A percentile compares a stretch with the other conserved stretches of the same genome.
Evolutionary conservation across 2,888 invertebrate genomes (phyloP).

Genomic region (Apamea crenata): DNA sequence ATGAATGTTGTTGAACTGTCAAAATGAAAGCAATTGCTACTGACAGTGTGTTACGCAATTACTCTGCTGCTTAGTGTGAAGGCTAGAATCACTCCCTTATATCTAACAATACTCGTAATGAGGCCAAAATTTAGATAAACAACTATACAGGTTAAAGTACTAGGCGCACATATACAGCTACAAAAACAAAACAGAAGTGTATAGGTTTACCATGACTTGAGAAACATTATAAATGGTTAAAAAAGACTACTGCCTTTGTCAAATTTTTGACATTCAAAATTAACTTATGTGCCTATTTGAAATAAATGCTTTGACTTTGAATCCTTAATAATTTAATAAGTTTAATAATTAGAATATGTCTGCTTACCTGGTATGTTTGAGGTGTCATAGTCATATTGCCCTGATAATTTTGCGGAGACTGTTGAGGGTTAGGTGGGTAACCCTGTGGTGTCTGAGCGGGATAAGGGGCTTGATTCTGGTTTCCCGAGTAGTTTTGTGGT

Average conservation of each 20-base stretch:
- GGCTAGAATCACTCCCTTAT: no score
- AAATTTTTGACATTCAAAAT: not conserved
- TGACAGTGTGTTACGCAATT: no score
- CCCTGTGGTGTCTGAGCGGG: slow-evolving; percentile 82
- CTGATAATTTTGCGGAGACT: slow-evolving; percentile 85
- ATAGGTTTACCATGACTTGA: not conserved
- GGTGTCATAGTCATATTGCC: slow-evolving; percentile 86
- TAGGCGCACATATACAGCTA: no score
- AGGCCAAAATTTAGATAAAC: no score
- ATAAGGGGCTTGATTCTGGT: slow-evolving; percentile 80
- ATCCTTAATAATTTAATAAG: not conserved
- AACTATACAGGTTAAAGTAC: no score
- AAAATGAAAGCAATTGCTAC: no score
- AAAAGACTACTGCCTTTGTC: not conserved
- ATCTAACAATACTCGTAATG: no score
- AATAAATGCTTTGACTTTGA: no score
- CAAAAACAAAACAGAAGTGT: not conserved
- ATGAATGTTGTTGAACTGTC: no score
- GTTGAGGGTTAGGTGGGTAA: slow-evolving; percentile 85
- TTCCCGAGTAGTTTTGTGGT: slow-evolving; percentile 83
- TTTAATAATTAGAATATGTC: not conserved
- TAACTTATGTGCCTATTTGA: no score
- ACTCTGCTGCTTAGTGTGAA: no score
- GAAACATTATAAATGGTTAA: not conserved
- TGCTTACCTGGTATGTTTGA: slow-evolving; percentile 89